These are phyloP conservation scores for Ispidina lecontei DNA, from an alignment of 2,797 vertebrate species.

Conservation along the genomic window DNA sequence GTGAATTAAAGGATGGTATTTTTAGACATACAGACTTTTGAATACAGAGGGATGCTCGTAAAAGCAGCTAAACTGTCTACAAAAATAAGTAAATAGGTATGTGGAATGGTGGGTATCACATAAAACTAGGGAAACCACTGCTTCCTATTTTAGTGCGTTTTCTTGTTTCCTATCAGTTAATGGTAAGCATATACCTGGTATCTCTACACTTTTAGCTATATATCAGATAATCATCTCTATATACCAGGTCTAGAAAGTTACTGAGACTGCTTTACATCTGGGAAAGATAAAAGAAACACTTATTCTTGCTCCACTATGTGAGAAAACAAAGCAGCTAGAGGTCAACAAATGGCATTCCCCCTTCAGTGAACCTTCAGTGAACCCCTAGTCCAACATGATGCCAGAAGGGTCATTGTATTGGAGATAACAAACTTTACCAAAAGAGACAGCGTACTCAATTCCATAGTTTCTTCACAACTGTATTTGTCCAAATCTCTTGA, in stretches of 20 bases:
- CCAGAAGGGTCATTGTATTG: background rate
- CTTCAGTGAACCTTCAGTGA: conserved; percentile 50
- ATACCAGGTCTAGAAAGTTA: background rate
- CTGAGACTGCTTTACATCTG: conserved; percentile 28
- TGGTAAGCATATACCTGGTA: background rate
- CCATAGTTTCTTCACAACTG: background rate
- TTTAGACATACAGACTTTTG: background rate
- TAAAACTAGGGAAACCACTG: background rate
- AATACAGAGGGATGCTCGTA: background rate
- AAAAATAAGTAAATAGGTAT: background rate
- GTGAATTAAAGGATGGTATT: background rate
- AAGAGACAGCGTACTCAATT: background rate
- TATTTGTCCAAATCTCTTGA: background rate
- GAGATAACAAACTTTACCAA: background rate
- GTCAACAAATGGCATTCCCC: conserved; percentile 38
- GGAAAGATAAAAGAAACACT: conserved; percentile 40
- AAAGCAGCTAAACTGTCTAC: background rate
- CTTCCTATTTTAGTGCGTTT: background rate
- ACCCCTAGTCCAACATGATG: background rate
- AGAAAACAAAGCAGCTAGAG: conserved; percentile 50
- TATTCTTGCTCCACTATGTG: background rate
- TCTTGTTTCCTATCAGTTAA: background rate
- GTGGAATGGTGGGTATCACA: background rate
- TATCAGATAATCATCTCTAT: background rate
- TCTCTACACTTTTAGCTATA: background rate